These are phyloP conservation scores for Aphyosemion australe DNA, from an alignment of 2,113 vertebrate species.

Conservation along the genomic window DNA sequence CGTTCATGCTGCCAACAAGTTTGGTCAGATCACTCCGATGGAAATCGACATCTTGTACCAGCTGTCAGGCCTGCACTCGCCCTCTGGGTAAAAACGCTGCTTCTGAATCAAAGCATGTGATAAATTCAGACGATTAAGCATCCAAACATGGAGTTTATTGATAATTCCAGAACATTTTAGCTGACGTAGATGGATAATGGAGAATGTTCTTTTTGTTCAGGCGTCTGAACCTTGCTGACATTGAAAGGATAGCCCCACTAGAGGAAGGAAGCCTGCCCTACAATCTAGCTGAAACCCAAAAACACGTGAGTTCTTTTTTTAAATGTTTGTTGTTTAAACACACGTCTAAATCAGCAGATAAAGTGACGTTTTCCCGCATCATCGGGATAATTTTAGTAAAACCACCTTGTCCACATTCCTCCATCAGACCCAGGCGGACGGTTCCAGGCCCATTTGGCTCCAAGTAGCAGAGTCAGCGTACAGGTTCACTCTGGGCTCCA, in stretches of 20 bases:
- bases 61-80: constrained; percentile 90
- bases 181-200: background rate
- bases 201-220: constrained; percentile 62
- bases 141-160: no score
- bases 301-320: constrained; percentile 80
- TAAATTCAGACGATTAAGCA: background rate
- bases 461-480: constrained; percentile 95
- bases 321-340: no score
- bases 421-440: constrained; percentile 82
- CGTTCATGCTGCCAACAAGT: constrained; percentile 92
- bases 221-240: constrained; percentile 92
- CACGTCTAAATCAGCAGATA: no score
- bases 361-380: no score
- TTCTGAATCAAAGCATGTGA: background rate
- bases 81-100: constrained; percentile 87
- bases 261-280: constrained; percentile 92
- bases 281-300: constrained; percentile 92
- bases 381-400: background rate
- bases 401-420: background rate
- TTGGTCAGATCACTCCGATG: constrained; percentile 96
- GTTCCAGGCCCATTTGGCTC: constrained; percentile 87
- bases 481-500: constrained; percentile 92
- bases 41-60: constrained; percentile 99
- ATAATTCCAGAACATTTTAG: background rate
- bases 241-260: constrained; percentile 94